Percentiles rank a stretch among this genome's conserved stretches.
Evolutionary conservation across 2,113 vertebrate species (phyloP).

Genomic region (Sitta europaea): DNA sequence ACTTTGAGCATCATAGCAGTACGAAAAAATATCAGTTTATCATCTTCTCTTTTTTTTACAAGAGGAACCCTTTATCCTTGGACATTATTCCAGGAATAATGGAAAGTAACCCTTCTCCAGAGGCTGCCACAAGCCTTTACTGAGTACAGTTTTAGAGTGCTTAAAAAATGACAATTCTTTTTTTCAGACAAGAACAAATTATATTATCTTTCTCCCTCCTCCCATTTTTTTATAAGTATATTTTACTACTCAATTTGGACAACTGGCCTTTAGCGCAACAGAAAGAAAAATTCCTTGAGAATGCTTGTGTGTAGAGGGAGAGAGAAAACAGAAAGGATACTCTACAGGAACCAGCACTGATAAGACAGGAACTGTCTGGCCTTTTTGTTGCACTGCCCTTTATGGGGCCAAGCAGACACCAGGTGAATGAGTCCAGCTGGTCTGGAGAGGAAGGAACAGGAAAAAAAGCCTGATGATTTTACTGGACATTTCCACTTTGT

Average conservation of each 20-base stretch:
- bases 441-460: neutral
- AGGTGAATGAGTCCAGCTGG: neutral
- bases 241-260: neutral
- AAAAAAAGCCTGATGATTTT: neutral
- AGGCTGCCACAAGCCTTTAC: neutral
- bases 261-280: neutral
- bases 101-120: neutral
- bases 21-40: neutral
- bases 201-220: rapidly evolving
- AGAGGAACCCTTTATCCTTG: neutral
- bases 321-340: neutral
- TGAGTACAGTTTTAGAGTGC: neutral
- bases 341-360: neutral
- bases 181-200: neutral
- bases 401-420: neutral
- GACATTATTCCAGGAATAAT: neutral
- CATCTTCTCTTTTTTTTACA: neutral
- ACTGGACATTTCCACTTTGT: neutral
- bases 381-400: neutral
- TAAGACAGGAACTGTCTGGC: neutral
- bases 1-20: neutral
- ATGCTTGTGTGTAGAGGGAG: neutral
- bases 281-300: neutral
- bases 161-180: neutral
- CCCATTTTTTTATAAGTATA: neutral